A percentile compares a stretch with the other conserved stretches of the same genome.
These are phyloP conservation scores for Morpho achilles DNA, from an alignment of 2,888 invertebrate genomes.

Conservation along the genomic window DNA sequence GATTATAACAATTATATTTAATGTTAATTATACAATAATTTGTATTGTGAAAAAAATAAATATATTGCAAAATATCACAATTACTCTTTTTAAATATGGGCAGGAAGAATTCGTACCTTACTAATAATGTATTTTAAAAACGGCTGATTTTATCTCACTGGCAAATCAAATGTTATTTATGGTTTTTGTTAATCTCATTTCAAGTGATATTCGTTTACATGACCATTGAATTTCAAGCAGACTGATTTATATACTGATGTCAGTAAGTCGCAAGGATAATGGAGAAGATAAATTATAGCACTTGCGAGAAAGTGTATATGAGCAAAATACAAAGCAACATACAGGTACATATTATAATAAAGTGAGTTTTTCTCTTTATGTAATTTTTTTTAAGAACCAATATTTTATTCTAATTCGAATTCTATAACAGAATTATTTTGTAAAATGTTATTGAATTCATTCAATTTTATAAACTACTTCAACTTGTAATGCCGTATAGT, in stretches of 20 bases:
- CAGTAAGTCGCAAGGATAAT: conserved; percentile 10
- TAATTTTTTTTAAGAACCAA: no score
- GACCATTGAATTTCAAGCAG: conserved; percentile 14
- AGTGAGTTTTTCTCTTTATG: no score
- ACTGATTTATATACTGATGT: conserved; percentile 13
- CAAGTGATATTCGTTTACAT: not conserved
- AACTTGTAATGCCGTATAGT: no score
- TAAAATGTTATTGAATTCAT: no score
- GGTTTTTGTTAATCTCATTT: conserved; percentile 9
- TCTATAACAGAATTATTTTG: no score
- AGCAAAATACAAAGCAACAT: conserved; percentile 9
- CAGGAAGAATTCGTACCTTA: conserved; percentile 11
- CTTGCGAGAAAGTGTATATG: conserved; percentile 8
- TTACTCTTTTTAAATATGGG: no score
- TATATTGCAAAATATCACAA: no score
- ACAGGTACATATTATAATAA: not conserved
- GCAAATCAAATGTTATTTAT: conserved; percentile 5
- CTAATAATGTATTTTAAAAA: not conserved
- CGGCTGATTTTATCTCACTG: not conserved
- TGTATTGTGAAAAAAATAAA: no score
- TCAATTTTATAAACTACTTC: no score
- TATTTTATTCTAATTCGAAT: no score
- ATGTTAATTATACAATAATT: no score
- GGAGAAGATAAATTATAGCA: conserved; percentile 11
- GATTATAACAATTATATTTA: no score